These are phyloP conservation scores for Macaria liturata DNA, from an alignment of 2,888 invertebrate species.

Conservation along the genomic window DNA sequence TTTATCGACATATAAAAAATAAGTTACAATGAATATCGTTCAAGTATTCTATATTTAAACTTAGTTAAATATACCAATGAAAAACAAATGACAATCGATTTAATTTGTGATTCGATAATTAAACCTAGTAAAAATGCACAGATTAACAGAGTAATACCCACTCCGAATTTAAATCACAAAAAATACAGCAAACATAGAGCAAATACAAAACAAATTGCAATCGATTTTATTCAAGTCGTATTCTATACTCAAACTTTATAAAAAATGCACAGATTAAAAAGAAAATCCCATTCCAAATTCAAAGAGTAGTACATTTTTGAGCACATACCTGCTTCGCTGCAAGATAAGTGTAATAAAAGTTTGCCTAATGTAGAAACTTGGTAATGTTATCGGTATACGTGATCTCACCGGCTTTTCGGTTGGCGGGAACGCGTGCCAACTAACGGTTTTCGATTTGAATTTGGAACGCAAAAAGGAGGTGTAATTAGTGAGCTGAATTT, in stretches of 20 bases:
- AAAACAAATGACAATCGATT: no score
- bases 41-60: no score
- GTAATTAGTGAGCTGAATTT: slow-evolving; percentile 47
- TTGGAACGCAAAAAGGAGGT: slow-evolving; percentile 52
- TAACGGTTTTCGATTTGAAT: slow-evolving; percentile 61
- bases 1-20: slow-evolving; percentile 68
- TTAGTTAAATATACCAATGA: no score
- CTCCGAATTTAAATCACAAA: no score
- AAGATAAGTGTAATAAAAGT: slow-evolving; percentile 82
- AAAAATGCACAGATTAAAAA: background rate
- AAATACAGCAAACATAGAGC: no score
- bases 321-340: slow-evolving; percentile 57
- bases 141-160: no score
- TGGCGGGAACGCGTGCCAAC: slow-evolving; percentile 52
- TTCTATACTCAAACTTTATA: background rate
- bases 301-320: slow-evolving; percentile 63
- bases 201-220: no score
- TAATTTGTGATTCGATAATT: no score
- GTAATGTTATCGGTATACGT: slow-evolving; percentile 82
- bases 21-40: no score
- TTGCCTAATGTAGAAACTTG: slow-evolving; percentile 77
- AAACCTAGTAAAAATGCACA: no score
- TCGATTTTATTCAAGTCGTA: no score
- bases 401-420: slow-evolving; percentile 75
- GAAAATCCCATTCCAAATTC: slow-evolving; percentile 29